Evolutionary conservation across 2,113 vertebrate species (phyloP).

Genomic region (Nanorana parkeri): DNA sequence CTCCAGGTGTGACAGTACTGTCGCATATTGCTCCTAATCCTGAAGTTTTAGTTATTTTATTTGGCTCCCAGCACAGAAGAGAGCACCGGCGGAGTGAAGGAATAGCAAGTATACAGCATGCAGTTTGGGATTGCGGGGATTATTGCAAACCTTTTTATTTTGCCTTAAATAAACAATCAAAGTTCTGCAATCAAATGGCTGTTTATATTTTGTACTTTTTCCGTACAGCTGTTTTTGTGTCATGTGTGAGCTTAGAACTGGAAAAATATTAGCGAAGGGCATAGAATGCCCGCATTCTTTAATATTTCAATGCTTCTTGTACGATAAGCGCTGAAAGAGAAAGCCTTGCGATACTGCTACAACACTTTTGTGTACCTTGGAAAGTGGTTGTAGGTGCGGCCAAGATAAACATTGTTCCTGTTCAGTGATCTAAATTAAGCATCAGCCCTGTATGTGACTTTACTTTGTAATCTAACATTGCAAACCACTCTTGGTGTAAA

Average conservation of each 20-base stretch:
- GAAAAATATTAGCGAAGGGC: conserved; percentile 47
- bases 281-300: conserved; percentile 23
- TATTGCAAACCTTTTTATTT: too few species aligned
- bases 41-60: too few species aligned
- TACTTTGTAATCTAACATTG: conserved; percentile 24
- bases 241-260: conserved; percentile 6
- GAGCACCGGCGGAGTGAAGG: too few species aligned
- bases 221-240: not conserved
- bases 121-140: too few species aligned
- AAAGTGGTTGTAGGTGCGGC: conserved; percentile 42
- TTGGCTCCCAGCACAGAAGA: too few species aligned
- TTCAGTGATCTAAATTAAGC: conserved; percentile 52
- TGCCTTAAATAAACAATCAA: too few species aligned
- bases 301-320: conserved; percentile 45
- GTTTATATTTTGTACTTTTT: conserved; percentile 26
- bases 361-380: conserved; percentile 51
- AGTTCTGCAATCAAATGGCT: too few species aligned
- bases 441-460: conserved; percentile 5
- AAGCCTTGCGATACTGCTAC: conserved; percentile 42
- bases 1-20: too few species aligned
- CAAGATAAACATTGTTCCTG: conserved; percentile 51
- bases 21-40: too few species aligned
- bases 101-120: too few species aligned
- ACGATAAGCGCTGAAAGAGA: conserved; percentile 45
- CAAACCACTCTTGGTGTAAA: not conserved